Evolutionary conservation across 2,113 vertebrate species (phyloP).

Genomic region (Tautogolabrus adspersus): DNA sequence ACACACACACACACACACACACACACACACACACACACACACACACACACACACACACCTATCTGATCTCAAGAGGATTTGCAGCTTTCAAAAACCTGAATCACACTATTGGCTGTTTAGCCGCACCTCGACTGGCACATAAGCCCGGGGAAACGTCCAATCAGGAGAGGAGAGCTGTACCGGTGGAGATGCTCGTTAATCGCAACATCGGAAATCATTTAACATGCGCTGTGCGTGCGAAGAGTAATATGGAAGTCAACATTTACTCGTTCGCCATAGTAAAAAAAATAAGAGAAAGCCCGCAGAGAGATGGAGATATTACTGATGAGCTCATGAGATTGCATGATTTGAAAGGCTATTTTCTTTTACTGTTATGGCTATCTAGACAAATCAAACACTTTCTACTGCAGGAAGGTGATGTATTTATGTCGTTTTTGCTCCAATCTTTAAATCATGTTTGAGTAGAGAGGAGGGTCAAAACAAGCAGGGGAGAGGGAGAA

Average conservation of each 20-base stretch:
- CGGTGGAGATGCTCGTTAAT: slow-evolving; percentile 69
- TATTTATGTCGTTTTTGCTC: slow-evolving; percentile 13
- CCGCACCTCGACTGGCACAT: slow-evolving; percentile 2
- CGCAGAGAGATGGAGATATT: slow-evolving; percentile 23
- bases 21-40: too few relatives aligned
- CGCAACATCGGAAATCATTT: slow-evolving; percentile 80
- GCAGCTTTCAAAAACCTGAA: slow-evolving; percentile 43
- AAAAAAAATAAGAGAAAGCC: slow-evolving; percentile 18
- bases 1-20: too few relatives aligned
- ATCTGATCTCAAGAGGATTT: slow-evolving; percentile 41
- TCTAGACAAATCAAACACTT: slow-evolving; percentile 13
- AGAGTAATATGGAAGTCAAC: slow-evolving; percentile 62
- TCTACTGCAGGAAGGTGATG: neutral
- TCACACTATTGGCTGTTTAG: slow-evolving; percentile 40
- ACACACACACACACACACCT: neutral
- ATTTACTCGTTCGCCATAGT: slow-evolving; percentile 49
- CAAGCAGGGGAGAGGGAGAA: slow-evolving; percentile 2
- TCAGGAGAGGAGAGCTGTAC: slow-evolving; percentile 59
- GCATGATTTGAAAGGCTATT: slow-evolving; percentile 37
- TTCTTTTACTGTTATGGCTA: slow-evolving; percentile 27
- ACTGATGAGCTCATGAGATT: slow-evolving; percentile 39
- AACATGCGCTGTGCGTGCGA: slow-evolving; percentile 61
- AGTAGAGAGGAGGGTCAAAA: neutral
- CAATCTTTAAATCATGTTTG: slow-evolving; percentile 26
- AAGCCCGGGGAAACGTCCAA: slow-evolving; percentile 66